Base-by-base conservation (phyloP, 2,797 vertebrate species). In the Silurus lanzhouensis region DNA sequence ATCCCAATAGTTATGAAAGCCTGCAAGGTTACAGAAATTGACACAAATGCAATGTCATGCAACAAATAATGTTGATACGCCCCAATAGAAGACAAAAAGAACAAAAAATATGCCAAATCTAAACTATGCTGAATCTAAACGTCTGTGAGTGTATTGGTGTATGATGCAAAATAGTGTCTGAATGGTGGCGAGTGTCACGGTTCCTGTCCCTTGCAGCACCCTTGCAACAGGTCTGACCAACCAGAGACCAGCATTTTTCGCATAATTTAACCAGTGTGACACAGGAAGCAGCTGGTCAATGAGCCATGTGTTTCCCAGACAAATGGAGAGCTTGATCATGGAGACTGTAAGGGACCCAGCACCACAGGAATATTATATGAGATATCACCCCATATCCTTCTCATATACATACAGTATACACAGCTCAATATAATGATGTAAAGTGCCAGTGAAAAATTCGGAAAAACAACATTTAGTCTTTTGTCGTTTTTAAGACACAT, bases 241-340 rank as follows among this genome's bases (percentile, higher is more conserved):
- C 90, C 89, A 83, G 27, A 88, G 87, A 89, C 89, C 87, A 66
- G 86, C 81, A 88, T 88, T 88, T 81, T 88, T 84, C 89, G 89
- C 88, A 83, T 93, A 91, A 92, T 93, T 92, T 93, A 92, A 88
- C 88, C 89, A 86, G 83, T 81, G 81, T 85, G 85, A 84, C 76
- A 89, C 81, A 85, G 84, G 76, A 90, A 70, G 6, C 13, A 88
- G 86, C 48, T 84, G 58, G 87, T 89, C 91, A 92, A 90, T 88
- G 88, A 91, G 86, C 91, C 92, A 78, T 91, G 91, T 91, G 91
- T 88, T 89, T 89, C 84, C 81, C 77, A 85, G 88, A 90, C 90
- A 91, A 92, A 93, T 86, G 82, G 71, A 87, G 67, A 84, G 61
- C 58, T 46, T 85, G 85, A 88, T 84, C 20, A 76, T 86, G 85